Percentiles rank a stretch among this genome's conserved stretches.
Conservation (phyloP, 2,113 vertebrate species). For the Pampusana beccarii region DNA sequence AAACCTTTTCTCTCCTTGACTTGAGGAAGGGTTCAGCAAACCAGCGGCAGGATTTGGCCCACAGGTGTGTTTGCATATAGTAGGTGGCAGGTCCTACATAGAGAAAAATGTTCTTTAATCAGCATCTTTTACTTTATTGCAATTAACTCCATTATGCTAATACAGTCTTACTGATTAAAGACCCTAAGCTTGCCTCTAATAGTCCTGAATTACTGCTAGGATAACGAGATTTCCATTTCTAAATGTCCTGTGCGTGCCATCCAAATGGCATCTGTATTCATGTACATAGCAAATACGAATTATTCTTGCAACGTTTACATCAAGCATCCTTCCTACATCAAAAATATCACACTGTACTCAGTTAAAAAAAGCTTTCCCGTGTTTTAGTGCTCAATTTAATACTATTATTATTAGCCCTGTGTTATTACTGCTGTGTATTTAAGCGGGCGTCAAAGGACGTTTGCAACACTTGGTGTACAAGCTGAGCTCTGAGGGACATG, state of each 20-base stretch:
- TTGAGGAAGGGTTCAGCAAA: not conserved
- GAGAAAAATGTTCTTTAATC: not conserved
- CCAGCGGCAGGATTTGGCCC: not conserved
- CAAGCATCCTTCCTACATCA: not conserved
- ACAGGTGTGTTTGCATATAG: not conserved
- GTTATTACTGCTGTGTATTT: not conserved
- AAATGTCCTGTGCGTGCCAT: not conserved
- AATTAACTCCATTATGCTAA: slow-evolving; percentile 24
- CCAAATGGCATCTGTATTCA: slow-evolving; percentile 15
- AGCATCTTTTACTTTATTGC: not conserved
- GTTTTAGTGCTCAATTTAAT: not conserved
- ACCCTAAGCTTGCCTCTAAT: not conserved
- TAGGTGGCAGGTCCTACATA: not conserved
- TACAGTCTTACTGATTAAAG: slow-evolving; percentile 19
- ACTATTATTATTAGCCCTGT: not conserved
- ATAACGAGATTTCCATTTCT: slow-evolving; percentile 42
- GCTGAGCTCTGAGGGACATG: not conserved
- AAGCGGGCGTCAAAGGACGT: not conserved
- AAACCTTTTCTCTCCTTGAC: not conserved
- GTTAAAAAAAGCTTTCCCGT: not conserved
- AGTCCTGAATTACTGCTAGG: not conserved
- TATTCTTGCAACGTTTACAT: not conserved
- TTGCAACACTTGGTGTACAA: not conserved
- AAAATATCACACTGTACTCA: not conserved
- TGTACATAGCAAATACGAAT: not conserved